Conservation (phyloP, 2,797 vertebrate genomes). For the Ceryle rudis region DNA sequence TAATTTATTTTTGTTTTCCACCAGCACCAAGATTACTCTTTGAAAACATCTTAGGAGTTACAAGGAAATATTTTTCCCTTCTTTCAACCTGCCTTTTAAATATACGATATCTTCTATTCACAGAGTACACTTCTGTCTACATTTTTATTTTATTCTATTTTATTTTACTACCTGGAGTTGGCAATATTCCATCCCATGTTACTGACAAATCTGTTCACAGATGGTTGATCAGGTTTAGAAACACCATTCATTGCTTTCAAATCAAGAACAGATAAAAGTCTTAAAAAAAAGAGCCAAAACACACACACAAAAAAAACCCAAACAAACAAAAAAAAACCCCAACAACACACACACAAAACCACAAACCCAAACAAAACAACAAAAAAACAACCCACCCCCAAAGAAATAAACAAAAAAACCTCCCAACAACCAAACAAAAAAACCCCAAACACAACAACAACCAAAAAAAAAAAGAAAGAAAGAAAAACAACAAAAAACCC, state of each 20-base stretch:
- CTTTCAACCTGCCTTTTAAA: background rate
- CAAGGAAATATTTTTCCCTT: background rate
- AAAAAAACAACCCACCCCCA: too few relatives aligned
- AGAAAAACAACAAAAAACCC: background rate
- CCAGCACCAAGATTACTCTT: background rate
- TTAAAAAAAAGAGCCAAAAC: background rate
- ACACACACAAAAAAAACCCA: background rate
- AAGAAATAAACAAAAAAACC: too few relatives aligned
- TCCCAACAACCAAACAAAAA: background rate
- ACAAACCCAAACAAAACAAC: background rate
- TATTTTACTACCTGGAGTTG: background rate
- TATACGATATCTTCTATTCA: background rate
- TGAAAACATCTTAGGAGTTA: background rate
- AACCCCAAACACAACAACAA: too few relatives aligned
- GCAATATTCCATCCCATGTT: background rate
- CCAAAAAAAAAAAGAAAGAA: background rate
- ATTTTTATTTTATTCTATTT: background rate
- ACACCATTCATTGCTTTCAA: background rate
- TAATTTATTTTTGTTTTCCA: background rate
- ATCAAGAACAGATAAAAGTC: background rate
- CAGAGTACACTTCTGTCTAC: background rate
- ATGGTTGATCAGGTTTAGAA: background rate
- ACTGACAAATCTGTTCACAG: background rate
- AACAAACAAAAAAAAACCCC: background rate
- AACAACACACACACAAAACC: background rate